Percentiles rank a stretch among this genome's conserved stretches.
Evolutionary conservation across 2,888 invertebrate species (phyloP).

Genomic region (Rhingia rostrata): DNA sequence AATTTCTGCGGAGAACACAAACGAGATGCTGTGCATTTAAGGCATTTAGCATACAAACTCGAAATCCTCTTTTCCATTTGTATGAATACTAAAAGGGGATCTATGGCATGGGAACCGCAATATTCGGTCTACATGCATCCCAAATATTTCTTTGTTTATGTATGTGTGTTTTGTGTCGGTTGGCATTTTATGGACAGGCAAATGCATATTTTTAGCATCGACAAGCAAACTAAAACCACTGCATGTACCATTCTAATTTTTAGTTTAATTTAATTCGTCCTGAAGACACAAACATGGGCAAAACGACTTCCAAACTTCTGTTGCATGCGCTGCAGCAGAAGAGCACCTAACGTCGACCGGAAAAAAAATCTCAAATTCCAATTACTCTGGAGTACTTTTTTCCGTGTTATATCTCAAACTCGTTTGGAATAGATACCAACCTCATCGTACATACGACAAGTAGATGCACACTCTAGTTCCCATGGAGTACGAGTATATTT

Average conservation of each 20-base stretch:
- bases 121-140: conserved; percentile 15
- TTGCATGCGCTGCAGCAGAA: conserved; percentile 71
- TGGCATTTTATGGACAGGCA: neutral
- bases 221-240: conserved; percentile 16
- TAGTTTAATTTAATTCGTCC: conserved; percentile 52
- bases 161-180: neutral
- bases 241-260: conserved; percentile 29
- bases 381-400: conserved; percentile 48
- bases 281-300: conserved; percentile 35
- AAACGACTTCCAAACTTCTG: conserved; percentile 9
- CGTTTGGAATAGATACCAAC: neutral
- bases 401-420: neutral
- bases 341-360: neutral
- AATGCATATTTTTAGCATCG: conserved; percentile 36
- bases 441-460: neutral
- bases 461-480: conserved; percentile 4
- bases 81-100: conserved; percentile 7
- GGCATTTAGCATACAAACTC: conserved; percentile 5
- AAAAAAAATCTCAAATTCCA: conserved; percentile 54
- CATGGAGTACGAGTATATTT: conserved; percentile 29
- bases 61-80: conserved; percentile 6
- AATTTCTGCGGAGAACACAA: conserved; percentile 31
- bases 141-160: neutral
- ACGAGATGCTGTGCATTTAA: conserved; percentile 20
- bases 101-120: conserved; percentile 18